Percentiles rank a stretch among this genome's conserved stretches.
phyloP scores from a whole-genome alignment of 2,888 invertebrate genomes.

The Romanomermis culicivorax region DNA sequence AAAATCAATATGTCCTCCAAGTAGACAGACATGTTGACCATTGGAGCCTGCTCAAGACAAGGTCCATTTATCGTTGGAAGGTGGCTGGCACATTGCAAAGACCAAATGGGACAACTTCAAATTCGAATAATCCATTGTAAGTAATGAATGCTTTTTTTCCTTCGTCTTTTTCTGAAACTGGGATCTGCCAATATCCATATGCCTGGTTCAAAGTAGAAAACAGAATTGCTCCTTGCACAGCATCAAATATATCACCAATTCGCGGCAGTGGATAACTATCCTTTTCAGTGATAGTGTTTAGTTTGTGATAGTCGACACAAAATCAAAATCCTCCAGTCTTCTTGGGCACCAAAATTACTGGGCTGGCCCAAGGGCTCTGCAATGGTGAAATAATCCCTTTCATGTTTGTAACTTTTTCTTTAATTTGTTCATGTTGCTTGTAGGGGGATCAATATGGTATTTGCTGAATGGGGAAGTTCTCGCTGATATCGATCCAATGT shows the following conservation, averaged over 20 bases:
- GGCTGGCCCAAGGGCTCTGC: slow-evolving; percentile 3
- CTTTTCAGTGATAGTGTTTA: slow-evolving; percentile 1
- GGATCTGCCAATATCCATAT: slow-evolving; percentile 12
- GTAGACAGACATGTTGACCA: slow-evolving; percentile 3
- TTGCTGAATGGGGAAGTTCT: too few relatives aligned
- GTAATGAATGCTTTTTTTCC: slow-evolving; percentile 13
- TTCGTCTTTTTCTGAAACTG: slow-evolving; percentile 10
- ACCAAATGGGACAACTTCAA: slow-evolving; percentile 13
- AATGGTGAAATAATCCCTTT: background rate
- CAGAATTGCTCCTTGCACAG: background rate
- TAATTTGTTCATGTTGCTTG: too few relatives aligned
- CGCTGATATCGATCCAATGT: too few relatives aligned
- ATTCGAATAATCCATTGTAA: slow-evolving; percentile 13
- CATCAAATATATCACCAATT: slow-evolving; percentile 2
- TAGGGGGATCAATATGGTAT: too few relatives aligned
- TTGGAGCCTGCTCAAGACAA: background rate
- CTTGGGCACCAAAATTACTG: too few relatives aligned
- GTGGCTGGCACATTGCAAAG: too few relatives aligned
- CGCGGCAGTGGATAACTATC: slow-evolving; percentile 8
- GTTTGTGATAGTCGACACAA: background rate
- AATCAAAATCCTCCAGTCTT: too few relatives aligned
- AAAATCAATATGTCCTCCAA: too few relatives aligned
- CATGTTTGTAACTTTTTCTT: background rate
- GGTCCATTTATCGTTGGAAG: slow-evolving; percentile 12
- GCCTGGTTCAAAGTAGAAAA: too few relatives aligned